Percentiles rank a stretch among this genome's conserved stretches.
These are phyloP conservation scores for Trematocara zebra DNA, from an alignment of 2,113 vertebrate species.

Conservation along the genomic window DNA sequence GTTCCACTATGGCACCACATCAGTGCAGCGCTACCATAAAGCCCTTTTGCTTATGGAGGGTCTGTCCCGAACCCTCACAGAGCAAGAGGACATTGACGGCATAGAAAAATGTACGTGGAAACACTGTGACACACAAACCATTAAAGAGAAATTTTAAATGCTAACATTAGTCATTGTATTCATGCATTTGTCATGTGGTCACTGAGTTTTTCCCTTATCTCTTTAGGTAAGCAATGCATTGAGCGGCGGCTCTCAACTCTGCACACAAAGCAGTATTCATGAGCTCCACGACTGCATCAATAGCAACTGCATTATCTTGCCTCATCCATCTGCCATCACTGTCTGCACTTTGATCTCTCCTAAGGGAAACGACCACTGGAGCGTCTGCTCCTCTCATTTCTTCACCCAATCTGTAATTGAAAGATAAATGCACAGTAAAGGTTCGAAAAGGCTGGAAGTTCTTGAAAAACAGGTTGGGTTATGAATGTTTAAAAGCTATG, in stretches of 20 bases:
- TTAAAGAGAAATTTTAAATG: background rate
- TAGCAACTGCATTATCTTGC: background rate
- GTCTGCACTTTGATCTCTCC: constrained; percentile 54
- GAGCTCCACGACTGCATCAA: constrained; percentile 14
- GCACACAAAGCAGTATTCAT: constrained; percentile 72
- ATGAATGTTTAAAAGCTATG: constrained; percentile 11
- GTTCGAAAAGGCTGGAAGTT: background rate
- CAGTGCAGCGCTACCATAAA: constrained; percentile 85
- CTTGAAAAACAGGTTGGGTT: constrained; percentile 16
- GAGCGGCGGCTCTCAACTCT: constrained; percentile 86
- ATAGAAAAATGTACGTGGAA: constrained; percentile 79
- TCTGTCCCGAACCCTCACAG: constrained; percentile 79
- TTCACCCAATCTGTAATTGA: constrained; percentile 1
- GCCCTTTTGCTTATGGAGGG: constrained; percentile 92
- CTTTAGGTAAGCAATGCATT: constrained; percentile 87
- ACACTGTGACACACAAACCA: background rate
- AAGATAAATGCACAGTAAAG: constrained; percentile 3
- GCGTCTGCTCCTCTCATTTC: constrained; percentile 21
- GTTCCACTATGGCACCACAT: constrained; percentile 84
- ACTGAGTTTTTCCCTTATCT: background rate
- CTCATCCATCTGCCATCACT: background rate
- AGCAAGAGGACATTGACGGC: constrained; percentile 81
- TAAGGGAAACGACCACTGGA: constrained; percentile 49
- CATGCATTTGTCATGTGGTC: background rate
- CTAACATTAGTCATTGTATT: background rate